Evolutionary conservation across 1,140 invertebrate species (phyloP), one percentile per base, ranked within the genome.

Genomic region (roundworm (Caenorhabditis elegans)): DNA sequence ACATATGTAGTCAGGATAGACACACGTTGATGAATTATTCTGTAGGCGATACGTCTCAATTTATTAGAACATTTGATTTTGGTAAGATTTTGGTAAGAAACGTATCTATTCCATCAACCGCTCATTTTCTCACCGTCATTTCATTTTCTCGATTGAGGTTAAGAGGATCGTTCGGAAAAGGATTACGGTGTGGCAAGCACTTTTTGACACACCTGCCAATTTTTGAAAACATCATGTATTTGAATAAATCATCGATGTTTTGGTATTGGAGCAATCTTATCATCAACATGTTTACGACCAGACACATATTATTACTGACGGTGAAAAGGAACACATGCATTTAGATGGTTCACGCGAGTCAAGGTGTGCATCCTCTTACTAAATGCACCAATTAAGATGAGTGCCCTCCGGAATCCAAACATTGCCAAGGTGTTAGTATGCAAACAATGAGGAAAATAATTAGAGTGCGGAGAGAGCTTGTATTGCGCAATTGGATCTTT

Each of bases 121-220:
- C n/a, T n/a, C n/a, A n/a, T n/a, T n/a, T n/a, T 60, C 17, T 43
- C 34, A 19, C 3, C n/a, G 5, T 22, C 13, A 11, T 31, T 11
- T n/a, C 53, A 60, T 43, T 39, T 70, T 70, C 60, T 43, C 60
- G 39, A 70, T 70, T 70, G 60, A 70, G 60, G 60, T 70, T 70
- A 70, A 70, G 60, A 70, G 31, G 60, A 70, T 70, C 60, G 60
- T 10, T 70, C 60, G 60, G 60, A 70, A n/a, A 39, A 36, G 60
- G 60, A 70, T 43, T 70, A 39, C 3, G 34, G 60, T 43, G 22
- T 13, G 22, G 28, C 60, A 70, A n/a, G 36, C 28, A 70, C 28
- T 3, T 15, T 70, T 70, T 70, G 22, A 31, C 19, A 22, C 60
- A 39, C 34, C 60, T 70, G 60, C 34, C 34, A 19, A 70, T 31